A percentile compares a stretch with the other conserved stretches of the same genome.
phyloP scores from a whole-genome alignment of 2,888 invertebrate species.

The Pilophorus perplexus region DNA sequence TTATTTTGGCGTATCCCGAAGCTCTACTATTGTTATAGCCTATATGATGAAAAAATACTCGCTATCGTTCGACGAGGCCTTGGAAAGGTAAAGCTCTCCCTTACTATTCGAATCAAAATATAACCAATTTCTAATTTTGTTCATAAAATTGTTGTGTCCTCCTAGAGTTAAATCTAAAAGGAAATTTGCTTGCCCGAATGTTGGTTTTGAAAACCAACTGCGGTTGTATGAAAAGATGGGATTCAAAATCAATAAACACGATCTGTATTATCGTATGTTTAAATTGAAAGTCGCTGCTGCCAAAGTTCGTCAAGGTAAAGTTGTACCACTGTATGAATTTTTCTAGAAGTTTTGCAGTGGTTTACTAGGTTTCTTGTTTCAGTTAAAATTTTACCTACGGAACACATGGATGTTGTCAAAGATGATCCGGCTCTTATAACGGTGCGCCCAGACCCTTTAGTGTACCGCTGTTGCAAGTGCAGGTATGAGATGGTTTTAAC shows the following conservation, averaged over 20 bases:
- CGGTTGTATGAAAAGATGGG: constrained; percentile 77
- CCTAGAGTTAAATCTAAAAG: constrained; percentile 67
- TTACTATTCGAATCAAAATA: background rate
- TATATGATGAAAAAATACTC: constrained; percentile 82
- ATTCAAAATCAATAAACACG: constrained; percentile 65
- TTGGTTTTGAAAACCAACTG: constrained; percentile 76
- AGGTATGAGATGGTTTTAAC: constrained; percentile 54
- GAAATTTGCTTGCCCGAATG: constrained; percentile 72
- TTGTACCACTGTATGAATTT: no score
- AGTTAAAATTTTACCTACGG: constrained; percentile 80
- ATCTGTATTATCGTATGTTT: constrained; percentile 71
- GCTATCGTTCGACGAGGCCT: constrained; percentile 70
- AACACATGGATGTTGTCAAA: constrained; percentile 72
- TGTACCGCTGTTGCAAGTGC: constrained; percentile 80
- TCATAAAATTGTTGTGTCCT: no score
- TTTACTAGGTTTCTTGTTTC: no score
- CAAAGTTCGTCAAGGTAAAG: constrained; percentile 69
- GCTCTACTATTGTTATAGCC: constrained; percentile 81
- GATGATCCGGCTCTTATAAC: constrained; percentile 73
- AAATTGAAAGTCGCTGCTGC: constrained; percentile 76
- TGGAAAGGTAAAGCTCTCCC: constrained; percentile 54
- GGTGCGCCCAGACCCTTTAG: constrained; percentile 75
- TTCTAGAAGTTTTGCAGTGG: no score
- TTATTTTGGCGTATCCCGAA: constrained; percentile 87
- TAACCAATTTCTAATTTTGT: no score